phyloP scores from a whole-genome alignment of 2,113 vertebrate genomes.

The Apeltes quadracus region DNA sequence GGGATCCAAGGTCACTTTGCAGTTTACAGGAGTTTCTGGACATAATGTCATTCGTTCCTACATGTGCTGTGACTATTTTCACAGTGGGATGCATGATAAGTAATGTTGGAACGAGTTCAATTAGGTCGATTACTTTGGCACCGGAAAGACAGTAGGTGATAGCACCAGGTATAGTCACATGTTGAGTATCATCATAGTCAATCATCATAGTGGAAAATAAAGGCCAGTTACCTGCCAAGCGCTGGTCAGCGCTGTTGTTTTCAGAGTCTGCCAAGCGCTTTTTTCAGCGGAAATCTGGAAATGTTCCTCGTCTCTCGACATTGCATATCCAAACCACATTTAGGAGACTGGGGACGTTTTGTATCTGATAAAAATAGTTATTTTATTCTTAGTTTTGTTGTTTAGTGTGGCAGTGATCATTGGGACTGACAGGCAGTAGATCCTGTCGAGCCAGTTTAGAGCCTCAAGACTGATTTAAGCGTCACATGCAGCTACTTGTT shows the following conservation, averaged over 20 bases:
- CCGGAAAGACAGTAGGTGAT: no score
- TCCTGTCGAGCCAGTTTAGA: slow-evolving; percentile 43
- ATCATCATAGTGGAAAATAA: slow-evolving; percentile 46
- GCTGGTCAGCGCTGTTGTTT: slow-evolving; percentile 48
- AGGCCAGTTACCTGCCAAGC: slow-evolving; percentile 54
- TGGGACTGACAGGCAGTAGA: slow-evolving; percentile 36
- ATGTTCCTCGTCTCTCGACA: slow-evolving; percentile 23
- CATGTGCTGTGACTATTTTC: no score
- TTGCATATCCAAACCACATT: neutral
- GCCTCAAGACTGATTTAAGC: slow-evolving; percentile 32
- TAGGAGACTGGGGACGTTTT: neutral
- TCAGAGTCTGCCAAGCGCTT: slow-evolving; percentile 46
- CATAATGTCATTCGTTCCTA: no score
- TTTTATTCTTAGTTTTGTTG: neutral
- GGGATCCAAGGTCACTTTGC: no score
- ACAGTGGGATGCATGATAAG: no score
- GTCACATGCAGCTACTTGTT: slow-evolving; percentile 49
- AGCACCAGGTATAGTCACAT: no score
- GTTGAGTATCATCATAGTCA: no score
- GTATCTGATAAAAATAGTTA: slow-evolving; percentile 18
- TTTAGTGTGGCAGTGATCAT: slow-evolving; percentile 9
- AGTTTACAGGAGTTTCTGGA: no score
- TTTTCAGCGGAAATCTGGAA: slow-evolving; percentile 45
- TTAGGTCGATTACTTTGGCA: no score
- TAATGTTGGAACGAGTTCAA: no score